Evolutionary conservation across 2,113 vertebrate species (phyloP), one percentile per base, ranked within the genome.

Genomic region (Sorex fumeus): DNA sequence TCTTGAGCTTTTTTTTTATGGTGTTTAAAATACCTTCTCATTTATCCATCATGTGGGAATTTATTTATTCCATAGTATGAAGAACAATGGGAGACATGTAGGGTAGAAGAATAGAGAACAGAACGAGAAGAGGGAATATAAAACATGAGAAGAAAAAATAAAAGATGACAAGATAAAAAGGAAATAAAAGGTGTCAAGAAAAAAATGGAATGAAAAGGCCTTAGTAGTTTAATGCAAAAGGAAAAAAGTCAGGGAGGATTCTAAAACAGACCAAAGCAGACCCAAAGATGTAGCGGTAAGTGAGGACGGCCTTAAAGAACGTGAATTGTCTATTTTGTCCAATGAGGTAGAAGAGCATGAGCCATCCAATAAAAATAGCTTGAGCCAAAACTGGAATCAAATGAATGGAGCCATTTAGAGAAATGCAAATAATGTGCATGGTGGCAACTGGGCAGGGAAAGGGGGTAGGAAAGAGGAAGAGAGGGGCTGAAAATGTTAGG

Each of bases 31-130:
- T 70, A 19, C 36, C 28, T 78, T 64, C 1, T 47, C 32, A 62
- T 80, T 71, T 8, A 50, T 72, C 78, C 69, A 84, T 74, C 30
- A 84, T 69, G 43, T n/a, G 77, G 23, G 77, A 21, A 67, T 75
- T 74, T 21, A 75, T 9, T 76, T 45, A 74, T 69, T 45, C 19
- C 23, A 30, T 25, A n/a, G 2, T 77, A 8, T 53, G 69, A 72
- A 91, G 64, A 53, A 78, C 19, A 85, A 5, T 86, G 2, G 7
- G 50, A 70, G 7, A 76, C 23, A 76, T 18, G 28, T 11, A 70
- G 30, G n/a, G 23, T 69, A 64, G 30, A 16, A 30, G 40, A 43
- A 8, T 70, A 79, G 60, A n/a, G 28, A n/a, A 47, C 47, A 50
- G 36, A 81, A 10, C 30, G 36, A 81, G 34, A 3, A 47, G 32